Percentiles rank a stretch among this genome's conserved stretches.
phyloP scores from a whole-genome alignment of 2,113 vertebrate genomes.

The Heterotis niloticus region DNA sequence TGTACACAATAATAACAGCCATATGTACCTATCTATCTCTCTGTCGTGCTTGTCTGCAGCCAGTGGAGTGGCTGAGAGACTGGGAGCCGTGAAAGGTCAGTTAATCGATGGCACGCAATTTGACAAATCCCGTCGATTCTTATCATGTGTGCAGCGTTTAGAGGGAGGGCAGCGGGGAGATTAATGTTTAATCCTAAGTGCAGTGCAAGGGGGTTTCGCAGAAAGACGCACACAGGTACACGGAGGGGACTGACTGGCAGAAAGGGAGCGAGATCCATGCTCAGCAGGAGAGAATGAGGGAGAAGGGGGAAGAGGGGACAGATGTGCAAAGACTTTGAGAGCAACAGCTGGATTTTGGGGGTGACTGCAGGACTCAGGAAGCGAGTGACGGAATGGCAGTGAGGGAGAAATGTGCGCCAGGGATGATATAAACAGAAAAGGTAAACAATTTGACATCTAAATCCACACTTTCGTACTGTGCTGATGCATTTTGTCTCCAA shows the following conservation, averaged over 20 bases:
- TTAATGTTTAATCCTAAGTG: constrained; percentile 66
- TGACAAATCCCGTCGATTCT: constrained; percentile 73
- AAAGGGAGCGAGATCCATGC: neutral
- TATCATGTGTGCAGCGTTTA: constrained; percentile 67
- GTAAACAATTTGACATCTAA: neutral
- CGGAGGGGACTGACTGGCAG: neutral
- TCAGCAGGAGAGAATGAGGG: constrained; percentile 3
- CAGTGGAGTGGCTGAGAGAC: constrained; percentile 67
- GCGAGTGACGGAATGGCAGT: no score
- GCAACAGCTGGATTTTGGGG: neutral
- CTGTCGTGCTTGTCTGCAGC: constrained; percentile 63
- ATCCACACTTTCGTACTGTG: no score
- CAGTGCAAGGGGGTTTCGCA: constrained; percentile 34
- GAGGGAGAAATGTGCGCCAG: neutral
- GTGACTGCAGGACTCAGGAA: neutral
- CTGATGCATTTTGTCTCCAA: no score
- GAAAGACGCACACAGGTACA: neutral
- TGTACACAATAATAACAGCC: constrained; percentile 68
- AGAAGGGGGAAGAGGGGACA: neutral
- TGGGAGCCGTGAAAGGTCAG: constrained; percentile 70
- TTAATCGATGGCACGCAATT: constrained; percentile 74
- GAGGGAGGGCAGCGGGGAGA: constrained; percentile 60
- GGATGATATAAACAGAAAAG: neutral
- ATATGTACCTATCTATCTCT: constrained; percentile 67
- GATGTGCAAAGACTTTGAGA: neutral